phyloP scores from a whole-genome alignment of 2,888 invertebrate species.

The Drosophila dives region DNA sequence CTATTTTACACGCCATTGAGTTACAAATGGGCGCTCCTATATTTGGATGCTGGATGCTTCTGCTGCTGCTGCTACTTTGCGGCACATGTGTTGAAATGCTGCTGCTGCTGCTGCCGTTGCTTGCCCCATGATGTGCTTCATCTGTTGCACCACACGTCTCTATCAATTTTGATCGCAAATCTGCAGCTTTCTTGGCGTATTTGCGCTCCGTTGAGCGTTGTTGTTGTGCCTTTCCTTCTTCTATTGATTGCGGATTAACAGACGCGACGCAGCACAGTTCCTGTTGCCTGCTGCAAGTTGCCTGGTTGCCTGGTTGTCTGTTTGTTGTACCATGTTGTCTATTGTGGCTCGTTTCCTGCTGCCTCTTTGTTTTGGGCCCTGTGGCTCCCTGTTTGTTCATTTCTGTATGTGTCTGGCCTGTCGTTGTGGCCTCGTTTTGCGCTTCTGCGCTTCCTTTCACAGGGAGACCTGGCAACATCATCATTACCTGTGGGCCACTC shows the following conservation, averaged over 20 bases:
- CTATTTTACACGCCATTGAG: constrained; percentile 78
- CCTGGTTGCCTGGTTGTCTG: constrained; percentile 9
- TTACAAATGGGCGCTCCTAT: constrained; percentile 62
- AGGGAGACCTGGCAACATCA: constrained; percentile 71
- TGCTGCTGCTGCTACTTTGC: constrained; percentile 25
- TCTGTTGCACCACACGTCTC: constrained; percentile 43
- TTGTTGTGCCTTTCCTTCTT: constrained; percentile 25
- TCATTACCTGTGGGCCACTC: constrained; percentile 68
- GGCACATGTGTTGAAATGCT: background rate
- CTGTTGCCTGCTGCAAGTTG: constrained; percentile 39
- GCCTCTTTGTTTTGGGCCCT: constrained; percentile 58
- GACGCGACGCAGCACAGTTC: constrained; percentile 46
- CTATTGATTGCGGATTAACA: constrained; percentile 73
- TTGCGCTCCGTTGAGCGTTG: constrained; percentile 56
- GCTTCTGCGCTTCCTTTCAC: constrained; percentile 68
- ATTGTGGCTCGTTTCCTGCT: constrained; percentile 76
- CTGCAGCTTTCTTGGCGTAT: constrained; percentile 53
- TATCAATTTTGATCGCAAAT: constrained; percentile 62
- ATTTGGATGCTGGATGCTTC: constrained; percentile 16
- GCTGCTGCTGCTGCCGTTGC: background rate
- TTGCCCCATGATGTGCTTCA: background rate
- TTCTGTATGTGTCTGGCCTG: constrained; percentile 29
- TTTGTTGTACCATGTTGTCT: constrained; percentile 60
- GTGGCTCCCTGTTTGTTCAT: constrained; percentile 19
- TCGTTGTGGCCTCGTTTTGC: constrained; percentile 57